Evolutionary conservation across 2,888 invertebrate genomes (phyloP).

Genomic region (Heliothis peltigera): DNA sequence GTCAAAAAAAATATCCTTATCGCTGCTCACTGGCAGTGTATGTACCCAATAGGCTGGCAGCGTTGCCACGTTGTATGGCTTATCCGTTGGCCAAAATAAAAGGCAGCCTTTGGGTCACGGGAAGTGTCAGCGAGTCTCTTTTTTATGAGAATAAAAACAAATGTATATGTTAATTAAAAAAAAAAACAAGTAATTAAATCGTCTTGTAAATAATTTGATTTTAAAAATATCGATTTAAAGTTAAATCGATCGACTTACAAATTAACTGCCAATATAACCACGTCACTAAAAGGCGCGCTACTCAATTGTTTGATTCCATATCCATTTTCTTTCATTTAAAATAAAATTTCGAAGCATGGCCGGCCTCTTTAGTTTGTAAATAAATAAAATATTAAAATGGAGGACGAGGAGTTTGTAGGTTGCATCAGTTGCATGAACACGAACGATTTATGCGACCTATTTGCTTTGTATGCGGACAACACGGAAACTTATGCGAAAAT

Average conservation of each 20-base stretch:
- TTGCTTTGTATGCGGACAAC: constrained; percentile 83
- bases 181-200: neutral
- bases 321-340: constrained; percentile 29
- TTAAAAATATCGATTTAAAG: neutral
- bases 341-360: constrained; percentile 47
- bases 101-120: too few relatives aligned
- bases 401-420: constrained; percentile 86
- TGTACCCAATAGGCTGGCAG: too few relatives aligned
- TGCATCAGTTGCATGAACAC: constrained; percentile 87
- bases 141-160: too few relatives aligned
- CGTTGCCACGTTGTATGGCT: too few relatives aligned
- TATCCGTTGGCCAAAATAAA: too few relatives aligned
- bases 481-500: constrained; percentile 84
- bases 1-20: too few relatives aligned
- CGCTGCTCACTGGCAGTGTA: too few relatives aligned
- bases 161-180: too few relatives aligned
- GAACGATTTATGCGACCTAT: constrained; percentile 87
- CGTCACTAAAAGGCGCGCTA: constrained; percentile 59
- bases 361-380: constrained; percentile 67
- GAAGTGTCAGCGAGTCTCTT: too few relatives aligned
- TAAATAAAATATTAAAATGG: constrained; percentile 70
- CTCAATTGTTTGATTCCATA: constrained; percentile 55
- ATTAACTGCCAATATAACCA: too few relatives aligned
- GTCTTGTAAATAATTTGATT: neutral
- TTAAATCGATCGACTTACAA: constrained; percentile 37